These are phyloP conservation scores for Lagocephalus sceleratus DNA, from an alignment of 2,797 vertebrate species.

Conservation along the genomic window DNA sequence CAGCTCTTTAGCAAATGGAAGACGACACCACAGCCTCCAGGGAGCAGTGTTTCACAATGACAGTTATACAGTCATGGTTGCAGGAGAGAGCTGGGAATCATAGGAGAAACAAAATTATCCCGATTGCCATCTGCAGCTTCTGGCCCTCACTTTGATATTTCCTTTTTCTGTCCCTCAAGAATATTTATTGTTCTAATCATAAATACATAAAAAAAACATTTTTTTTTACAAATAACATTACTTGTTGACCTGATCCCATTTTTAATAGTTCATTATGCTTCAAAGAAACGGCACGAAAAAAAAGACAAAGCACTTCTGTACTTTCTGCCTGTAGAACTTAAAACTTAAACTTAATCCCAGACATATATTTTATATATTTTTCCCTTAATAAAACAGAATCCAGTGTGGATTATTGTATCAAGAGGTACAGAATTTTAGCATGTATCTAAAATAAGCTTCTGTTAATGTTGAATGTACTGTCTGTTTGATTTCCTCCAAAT, in stretches of 20 bases:
- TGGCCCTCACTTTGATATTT: constrained; percentile 11
- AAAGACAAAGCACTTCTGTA: too few relatives aligned
- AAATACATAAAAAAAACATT: background rate
- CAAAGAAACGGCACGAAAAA: too few relatives aligned
- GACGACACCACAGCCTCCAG: constrained; percentile 16
- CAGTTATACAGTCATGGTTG: constrained; percentile 26
- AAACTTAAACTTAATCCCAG: too few relatives aligned
- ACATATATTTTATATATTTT: too few relatives aligned
- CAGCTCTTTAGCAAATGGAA: constrained; percentile 27
- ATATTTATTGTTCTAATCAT: constrained; percentile 3
- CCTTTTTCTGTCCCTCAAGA: constrained; percentile 17
- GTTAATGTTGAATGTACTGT: too few relatives aligned
- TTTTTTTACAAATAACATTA: background rate
- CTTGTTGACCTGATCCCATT: background rate
- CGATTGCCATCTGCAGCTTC: constrained; percentile 19
- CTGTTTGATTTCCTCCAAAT: too few relatives aligned
- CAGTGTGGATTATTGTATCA: too few relatives aligned
- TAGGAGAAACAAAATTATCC: constrained; percentile 22
- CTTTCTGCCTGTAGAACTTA: too few relatives aligned
- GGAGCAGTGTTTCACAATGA: constrained; percentile 32
- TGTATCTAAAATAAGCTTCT: too few relatives aligned
- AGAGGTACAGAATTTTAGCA: too few relatives aligned
- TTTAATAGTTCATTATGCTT: background rate
- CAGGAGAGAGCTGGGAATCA: constrained; percentile 19
- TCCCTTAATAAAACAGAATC: too few relatives aligned